These are phyloP conservation scores for Drosophila parvula DNA, from an alignment of 1,140 invertebrate species.

Conservation along the genomic window DNA sequence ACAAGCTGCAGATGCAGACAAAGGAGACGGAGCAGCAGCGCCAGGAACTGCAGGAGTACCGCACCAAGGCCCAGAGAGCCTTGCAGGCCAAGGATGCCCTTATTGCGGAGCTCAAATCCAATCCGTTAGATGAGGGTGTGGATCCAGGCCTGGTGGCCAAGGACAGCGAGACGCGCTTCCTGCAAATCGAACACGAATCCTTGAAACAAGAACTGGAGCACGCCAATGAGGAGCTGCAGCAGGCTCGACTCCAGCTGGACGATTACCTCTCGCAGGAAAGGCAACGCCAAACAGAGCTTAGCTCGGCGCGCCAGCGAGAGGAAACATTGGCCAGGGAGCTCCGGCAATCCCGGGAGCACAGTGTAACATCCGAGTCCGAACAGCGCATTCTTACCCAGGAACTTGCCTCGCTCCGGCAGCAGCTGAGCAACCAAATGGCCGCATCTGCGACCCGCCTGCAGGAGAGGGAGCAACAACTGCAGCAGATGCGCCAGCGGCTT, in stretches of 20 bases:
- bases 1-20: slow-evolving; percentile 86
- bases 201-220: slow-evolving; percentile 69
- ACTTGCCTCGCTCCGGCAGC: slow-evolving; percentile 72
- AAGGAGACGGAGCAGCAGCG: slow-evolving; percentile 86
- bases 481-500: slow-evolving; percentile 57
- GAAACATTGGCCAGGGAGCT: slow-evolving; percentile 61
- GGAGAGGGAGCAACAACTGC: slow-evolving; percentile 73
- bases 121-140: slow-evolving; percentile 32
- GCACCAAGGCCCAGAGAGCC: slow-evolving; percentile 89
- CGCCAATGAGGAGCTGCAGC: slow-evolving; percentile 55
- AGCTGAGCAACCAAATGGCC: slow-evolving; percentile 80
- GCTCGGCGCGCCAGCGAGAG: slow-evolving; percentile 49
- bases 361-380: slow-evolving; percentile 60
- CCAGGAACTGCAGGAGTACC: slow-evolving; percentile 89
- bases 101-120: slow-evolving; percentile 87
- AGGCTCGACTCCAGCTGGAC: slow-evolving; percentile 61
- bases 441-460: slow-evolving; percentile 70
- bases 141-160: slow-evolving; percentile 18
- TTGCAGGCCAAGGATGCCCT: slow-evolving; percentile 91
- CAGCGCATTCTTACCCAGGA: slow-evolving; percentile 77
- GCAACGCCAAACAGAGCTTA: slow-evolving; percentile 57
- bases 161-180: slow-evolving; percentile 63
- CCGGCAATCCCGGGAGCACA: slow-evolving; percentile 51
- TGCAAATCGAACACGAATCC: slow-evolving; percentile 69
- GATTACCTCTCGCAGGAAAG: slow-evolving; percentile 43